Evolutionary conservation across 2,113 vertebrate genomes (phyloP).

Genomic region (Hassar affinis): DNA sequence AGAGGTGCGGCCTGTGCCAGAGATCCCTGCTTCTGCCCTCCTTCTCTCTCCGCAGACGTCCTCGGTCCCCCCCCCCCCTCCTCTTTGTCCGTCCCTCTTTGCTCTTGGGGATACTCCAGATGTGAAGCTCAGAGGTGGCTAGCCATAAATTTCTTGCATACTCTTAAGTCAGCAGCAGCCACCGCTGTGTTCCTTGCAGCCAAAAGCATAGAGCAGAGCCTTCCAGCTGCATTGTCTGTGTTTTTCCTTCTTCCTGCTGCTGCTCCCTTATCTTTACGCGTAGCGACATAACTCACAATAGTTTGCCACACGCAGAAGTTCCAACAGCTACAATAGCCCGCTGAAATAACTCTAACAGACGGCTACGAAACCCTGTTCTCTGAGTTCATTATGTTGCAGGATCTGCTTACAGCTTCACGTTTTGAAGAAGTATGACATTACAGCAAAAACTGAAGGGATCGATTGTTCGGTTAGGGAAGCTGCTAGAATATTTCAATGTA

Average conservation of each 20-base stretch:
- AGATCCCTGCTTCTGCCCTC: conserved; percentile 32
- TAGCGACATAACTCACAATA: conserved; percentile 1
- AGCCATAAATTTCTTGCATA: conserved; percentile 48
- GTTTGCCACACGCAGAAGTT: not conserved
- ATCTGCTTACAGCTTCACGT: not conserved
- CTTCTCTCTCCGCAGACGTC: conserved; percentile 23
- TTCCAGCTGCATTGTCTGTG: conserved; percentile 17
- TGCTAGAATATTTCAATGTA: not conserved
- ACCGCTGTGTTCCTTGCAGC: conserved; percentile 31
- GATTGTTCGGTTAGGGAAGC: not conserved
- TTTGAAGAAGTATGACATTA: not conserved
- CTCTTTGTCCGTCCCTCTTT: conserved; percentile 21
- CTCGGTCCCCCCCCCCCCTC: not conserved
- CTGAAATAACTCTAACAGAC: not conserved
- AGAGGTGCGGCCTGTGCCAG: conserved; percentile 54
- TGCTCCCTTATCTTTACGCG: not conserved
- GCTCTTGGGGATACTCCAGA: conserved; percentile 51
- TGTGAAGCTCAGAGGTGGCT: conserved; percentile 47
- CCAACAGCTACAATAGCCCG: not conserved
- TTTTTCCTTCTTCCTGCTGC: not conserved
- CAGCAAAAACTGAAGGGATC: not conserved
- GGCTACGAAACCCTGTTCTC: not conserved
- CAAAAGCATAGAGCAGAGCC: conserved; percentile 25
- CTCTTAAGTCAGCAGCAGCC: conserved; percentile 43
- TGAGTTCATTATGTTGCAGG: not conserved